Base-by-base conservation (phyloP, 2,113 vertebrate genomes). In the Lagopus muta region DNA sequence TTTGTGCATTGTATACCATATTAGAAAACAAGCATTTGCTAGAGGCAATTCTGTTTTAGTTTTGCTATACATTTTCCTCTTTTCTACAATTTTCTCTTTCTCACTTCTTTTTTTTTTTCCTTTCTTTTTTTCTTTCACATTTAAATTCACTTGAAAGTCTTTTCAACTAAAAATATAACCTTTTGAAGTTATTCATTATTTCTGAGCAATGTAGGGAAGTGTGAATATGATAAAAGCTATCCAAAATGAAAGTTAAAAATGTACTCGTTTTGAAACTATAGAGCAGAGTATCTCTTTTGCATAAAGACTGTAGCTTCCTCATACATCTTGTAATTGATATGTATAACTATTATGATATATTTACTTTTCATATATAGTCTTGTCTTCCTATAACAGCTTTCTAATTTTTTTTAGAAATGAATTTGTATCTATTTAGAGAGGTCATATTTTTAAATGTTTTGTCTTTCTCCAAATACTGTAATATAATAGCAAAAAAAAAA, bases 181-280 rank as follows among this genome's bases (percentile, higher is more conserved):
- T 94, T 96, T 91, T 92, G 89, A 96, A 95, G 85, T 88, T 0
- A 3, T 91, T 93, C 67, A 57, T 91, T 91, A 92, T 94, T 95
- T 32, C 36, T 9, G 5, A 94, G 76, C 21, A 89, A 72, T 94
- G 61, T 65, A 80, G 16, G 64, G 76, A 86, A 91, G 79, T 64
- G 65, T 38, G 82, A 80, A 67, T 69, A 80, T 65, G 75, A 94
- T 86, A 91, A 95, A 95, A 95, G 91, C 71, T 88, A 57, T 74
- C 38, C 50, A 89, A 91, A 94, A 89, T 81, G 82, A 82, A 92
- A 88, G 78, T 92, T 83, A 82, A 92, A 92, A 92, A 74, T 57
- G 30, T 64, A 89, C 48, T 90, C 72, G n/a, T 30, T 78, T 92
- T 88, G 89, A 93, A 92, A 91, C 60, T 89, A 82, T 22, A 40